A percentile compares a stretch with the other conserved stretches of the same genome.
phyloP scores from a whole-genome alignment of 2,888 invertebrate genomes.

The Spicauda simplicius region DNA sequence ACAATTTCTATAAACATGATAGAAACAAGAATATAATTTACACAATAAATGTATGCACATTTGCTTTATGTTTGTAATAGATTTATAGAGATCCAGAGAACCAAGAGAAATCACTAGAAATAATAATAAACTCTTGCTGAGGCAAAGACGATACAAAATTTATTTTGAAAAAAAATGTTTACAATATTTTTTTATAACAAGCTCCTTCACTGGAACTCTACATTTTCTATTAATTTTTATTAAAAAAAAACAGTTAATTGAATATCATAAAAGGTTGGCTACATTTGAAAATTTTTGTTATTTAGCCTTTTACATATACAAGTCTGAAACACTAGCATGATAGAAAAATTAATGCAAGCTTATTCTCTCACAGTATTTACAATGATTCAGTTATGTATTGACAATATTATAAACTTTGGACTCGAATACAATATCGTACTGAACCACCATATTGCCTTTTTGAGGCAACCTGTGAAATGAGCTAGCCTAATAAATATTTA shows the following conservation, averaged over 20 bases:
- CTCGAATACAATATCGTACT: constrained; percentile 18
- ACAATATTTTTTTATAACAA: not conserved
- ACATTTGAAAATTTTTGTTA: not conserved
- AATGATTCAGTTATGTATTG: constrained; percentile 17
- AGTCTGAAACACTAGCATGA: not conserved
- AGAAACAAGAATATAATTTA: not conserved
- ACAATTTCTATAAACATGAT: not conserved
- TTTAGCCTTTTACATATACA: not conserved
- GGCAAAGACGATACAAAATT: not conserved
- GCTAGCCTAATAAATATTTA: constrained; percentile 46
- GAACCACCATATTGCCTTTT: constrained; percentile 24
- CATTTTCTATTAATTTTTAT: not conserved
- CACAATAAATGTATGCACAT: not conserved
- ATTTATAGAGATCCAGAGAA: not conserved
- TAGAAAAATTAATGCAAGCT: constrained; percentile 5
- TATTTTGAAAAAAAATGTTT: not conserved
- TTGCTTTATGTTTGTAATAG: not conserved
- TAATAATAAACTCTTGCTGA: not conserved
- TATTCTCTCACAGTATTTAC: constrained; percentile 7
- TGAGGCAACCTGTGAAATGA: constrained; percentile 23
- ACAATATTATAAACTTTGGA: constrained; percentile 21
- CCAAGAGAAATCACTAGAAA: not conserved
- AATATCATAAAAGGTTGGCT: not conserved
- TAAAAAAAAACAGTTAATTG: not conserved
- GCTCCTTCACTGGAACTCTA: not conserved